Base-by-base conservation (phyloP, 2,113 vertebrate genomes). In the Jaculus jaculus region DNA sequence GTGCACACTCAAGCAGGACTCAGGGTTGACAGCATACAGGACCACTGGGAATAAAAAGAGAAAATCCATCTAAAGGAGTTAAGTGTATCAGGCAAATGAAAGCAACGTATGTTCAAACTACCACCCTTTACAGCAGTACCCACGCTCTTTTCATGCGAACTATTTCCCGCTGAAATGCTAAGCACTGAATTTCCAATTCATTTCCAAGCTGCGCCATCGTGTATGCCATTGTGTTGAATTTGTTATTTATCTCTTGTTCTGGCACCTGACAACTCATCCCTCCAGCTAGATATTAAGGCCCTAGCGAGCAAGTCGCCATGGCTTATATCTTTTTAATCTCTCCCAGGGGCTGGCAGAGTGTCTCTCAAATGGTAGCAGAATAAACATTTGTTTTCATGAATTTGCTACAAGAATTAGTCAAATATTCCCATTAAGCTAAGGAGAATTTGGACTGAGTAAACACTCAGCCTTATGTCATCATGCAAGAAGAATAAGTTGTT, bases 361-460 rank as follows among this genome's bases (percentile, higher is more conserved):
- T 81, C 80, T 89, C 61, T 61, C 68, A 77, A 69, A 54, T 47
- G 28, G 77, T 21, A 80, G 78, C 37, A 68, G 58, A 90, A 78
- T 66, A 83, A 89, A 87, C 84, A 68, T 89, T 96, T 93, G 73
- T 89, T 96, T 84, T 72, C 90, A 87, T 94, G 73, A 90, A 60
- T 91, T 61, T 86, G 51, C 68, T 66, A 63, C 73, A 89, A 72
- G 42, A 77, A 87, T n/a, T 75, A 68, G 68, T 94, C 68, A 89
- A 93, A 84, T 84, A 26, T 20, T 95, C 42, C 69, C 65, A 80
- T 89, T 93, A 91, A 95, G 20, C 54, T 15, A 12, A 80, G 58
- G 42, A 87, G 47, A 96, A 93, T 84, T 84, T 87, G 69, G 66
- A 81, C 37, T 42, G 42, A 66, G 54, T 87, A 90, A 95, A 94